Percentiles rank a stretch among this genome's conserved stretches.
Evolutionary conservation across 2,113 vertebrate species (phyloP).

Genomic region (Onychorhynchus coronatus): DNA sequence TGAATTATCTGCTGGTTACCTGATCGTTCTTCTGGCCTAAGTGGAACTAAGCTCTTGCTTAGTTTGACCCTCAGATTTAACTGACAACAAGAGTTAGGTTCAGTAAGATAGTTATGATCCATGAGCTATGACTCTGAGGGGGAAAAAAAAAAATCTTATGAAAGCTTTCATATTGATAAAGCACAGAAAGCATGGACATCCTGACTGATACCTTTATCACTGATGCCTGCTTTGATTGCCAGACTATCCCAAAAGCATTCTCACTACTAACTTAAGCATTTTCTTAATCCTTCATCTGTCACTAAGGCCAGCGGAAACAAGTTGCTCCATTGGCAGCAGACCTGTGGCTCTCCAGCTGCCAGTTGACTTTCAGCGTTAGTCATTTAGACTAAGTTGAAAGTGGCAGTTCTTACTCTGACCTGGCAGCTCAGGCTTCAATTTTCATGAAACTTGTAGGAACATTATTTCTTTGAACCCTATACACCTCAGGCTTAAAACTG

Average conservation of each 20-base stretch:
- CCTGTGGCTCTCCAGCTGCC: neutral
- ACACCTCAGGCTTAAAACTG: neutral
- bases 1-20: neutral
- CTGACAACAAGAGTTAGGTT: neutral
- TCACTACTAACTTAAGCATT: neutral
- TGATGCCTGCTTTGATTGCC: neutral
- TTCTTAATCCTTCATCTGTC: neutral
- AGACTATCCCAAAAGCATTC: neutral
- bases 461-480: neutral
- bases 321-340: neutral
- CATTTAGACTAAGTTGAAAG: neutral
- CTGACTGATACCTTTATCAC: neutral
- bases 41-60: neutral
- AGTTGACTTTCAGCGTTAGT: neutral
- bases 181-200: neutral
- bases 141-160: neutral
- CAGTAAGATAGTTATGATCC: neutral
- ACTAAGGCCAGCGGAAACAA: neutral
- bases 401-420: neutral
- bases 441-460: neutral
- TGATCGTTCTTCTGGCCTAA: neutral
- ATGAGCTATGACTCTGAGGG: neutral
- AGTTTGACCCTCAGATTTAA: neutral
- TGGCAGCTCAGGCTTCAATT: neutral
- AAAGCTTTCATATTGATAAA: neutral